Evolutionary conservation across 2,888 invertebrate species (phyloP).

Genomic region (Sabatieria punctata): DNA sequence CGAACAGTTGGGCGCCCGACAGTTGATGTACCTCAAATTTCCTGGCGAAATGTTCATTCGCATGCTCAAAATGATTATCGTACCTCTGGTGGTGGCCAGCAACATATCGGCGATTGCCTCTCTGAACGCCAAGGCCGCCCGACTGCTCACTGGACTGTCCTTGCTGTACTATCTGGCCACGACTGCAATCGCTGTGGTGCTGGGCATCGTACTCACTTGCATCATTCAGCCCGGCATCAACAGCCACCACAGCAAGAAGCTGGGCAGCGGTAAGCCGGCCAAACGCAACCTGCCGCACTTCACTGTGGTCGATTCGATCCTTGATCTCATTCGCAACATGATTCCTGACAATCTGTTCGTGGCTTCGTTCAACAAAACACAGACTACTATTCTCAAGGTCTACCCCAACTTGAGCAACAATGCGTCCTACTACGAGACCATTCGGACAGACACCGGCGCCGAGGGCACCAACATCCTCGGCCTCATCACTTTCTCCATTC

Average conservation of each 20-base stretch:
- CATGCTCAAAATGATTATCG: conserved; percentile 81
- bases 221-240: conserved; percentile 41
- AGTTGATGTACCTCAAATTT: conserved; percentile 71
- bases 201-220: conserved; percentile 44
- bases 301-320: conserved; percentile 5
- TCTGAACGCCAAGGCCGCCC: conserved; percentile 9
- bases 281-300: neutral
- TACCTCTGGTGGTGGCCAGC: conserved; percentile 51
- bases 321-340: conserved; percentile 46
- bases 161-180: conserved; percentile 45
- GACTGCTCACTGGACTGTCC: conserved; percentile 19
- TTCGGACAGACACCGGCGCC: neutral
- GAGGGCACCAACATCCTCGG: conserved; percentile 35
- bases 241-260: neutral
- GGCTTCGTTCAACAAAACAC: conserved; percentile 36
- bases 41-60: conserved; percentile 80
- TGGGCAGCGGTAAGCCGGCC: neutral
- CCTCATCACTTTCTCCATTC: conserved; percentile 50
- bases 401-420: neutral
- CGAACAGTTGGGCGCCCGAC: neutral
- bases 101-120: conserved; percentile 9
- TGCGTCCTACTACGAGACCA: neutral
- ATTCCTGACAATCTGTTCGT: conserved; percentile 72
- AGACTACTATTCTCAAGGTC: neutral
- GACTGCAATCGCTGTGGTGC: conserved; percentile 44